Conservation (phyloP, 1,140 invertebrate genomes). For the Mizuhopecten yessoensis region DNA sequence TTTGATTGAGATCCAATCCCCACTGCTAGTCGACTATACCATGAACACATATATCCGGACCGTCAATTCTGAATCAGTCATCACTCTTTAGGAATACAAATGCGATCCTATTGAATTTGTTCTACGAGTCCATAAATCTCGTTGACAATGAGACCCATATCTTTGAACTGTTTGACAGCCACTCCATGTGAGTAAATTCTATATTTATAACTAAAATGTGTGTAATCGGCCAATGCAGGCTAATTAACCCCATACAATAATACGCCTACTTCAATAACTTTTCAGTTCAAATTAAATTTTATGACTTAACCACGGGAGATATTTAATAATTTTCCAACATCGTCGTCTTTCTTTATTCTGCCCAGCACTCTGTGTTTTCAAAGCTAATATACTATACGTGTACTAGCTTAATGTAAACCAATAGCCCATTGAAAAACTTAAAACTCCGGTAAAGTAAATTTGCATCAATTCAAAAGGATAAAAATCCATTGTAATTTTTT, state of each 20-base stretch:
- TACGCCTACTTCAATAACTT: conserved; percentile 7
- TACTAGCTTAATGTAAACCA: background rate
- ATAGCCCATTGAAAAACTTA: background rate
- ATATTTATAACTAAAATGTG: conserved; percentile 23
- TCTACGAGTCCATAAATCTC: background rate
- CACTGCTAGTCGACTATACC: background rate
- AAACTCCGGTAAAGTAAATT: background rate
- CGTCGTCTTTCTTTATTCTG: background rate
- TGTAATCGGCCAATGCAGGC: background rate
- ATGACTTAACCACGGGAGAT: conserved; percentile 31
- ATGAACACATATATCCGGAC: background rate
- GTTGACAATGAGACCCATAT: background rate
- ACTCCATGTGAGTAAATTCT: background rate
- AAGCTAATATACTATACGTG: background rate
- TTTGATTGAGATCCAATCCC: background rate
- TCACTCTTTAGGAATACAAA: background rate
- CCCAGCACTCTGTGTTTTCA: background rate
- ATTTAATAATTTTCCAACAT: background rate
- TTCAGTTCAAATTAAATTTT: conserved; percentile 9
- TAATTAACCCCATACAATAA: conserved; percentile 20
- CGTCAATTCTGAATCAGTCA: background rate
- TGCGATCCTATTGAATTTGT: background rate
- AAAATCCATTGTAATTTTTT: background rate
- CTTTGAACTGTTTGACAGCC: conserved; percentile 18
- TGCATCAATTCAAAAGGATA: background rate